phyloP scores from a whole-genome alignment of 2,113 vertebrate genomes.

The Maccullochella peelii region DNA sequence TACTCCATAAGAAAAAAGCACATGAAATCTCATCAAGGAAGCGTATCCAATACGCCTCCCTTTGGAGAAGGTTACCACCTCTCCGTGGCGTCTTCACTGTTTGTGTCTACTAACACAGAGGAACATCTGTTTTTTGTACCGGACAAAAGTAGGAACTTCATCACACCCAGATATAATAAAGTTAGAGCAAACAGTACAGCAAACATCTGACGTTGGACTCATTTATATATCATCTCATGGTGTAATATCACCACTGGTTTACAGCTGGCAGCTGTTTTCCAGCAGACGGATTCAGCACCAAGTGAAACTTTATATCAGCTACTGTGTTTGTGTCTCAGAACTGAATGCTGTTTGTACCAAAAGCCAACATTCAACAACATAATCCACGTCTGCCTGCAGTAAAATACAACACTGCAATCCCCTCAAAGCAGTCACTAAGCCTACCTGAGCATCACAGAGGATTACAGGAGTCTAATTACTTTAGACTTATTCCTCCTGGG shows the following conservation, averaged over 20 bases:
- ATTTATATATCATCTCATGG: too few relatives aligned
- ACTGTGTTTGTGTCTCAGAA: not conserved
- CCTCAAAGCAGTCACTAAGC: not conserved
- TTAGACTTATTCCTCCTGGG: not conserved
- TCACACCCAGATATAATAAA: not conserved
- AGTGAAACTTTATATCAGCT: too few relatives aligned
- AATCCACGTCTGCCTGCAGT: not conserved
- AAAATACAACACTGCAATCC: not conserved
- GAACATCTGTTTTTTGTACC: too few relatives aligned
- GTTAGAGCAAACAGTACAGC: too few relatives aligned
- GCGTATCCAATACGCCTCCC: too few relatives aligned
- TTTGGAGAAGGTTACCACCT: too few relatives aligned
- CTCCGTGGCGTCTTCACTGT: too few relatives aligned
- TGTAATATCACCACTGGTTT: not conserved
- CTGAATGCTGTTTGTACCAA: not conserved
- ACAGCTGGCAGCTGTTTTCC: not conserved
- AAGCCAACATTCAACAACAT: not conserved
- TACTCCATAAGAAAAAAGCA: too few relatives aligned
- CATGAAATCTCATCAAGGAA: too few relatives aligned
- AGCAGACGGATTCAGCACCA: not conserved
- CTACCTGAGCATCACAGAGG: not conserved
- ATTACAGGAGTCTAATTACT: not conserved
- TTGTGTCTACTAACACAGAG: too few relatives aligned
- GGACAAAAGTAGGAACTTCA: too few relatives aligned
- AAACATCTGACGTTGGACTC: too few relatives aligned